phyloP scores from a whole-genome alignment of 2,888 invertebrate genomes.

The Frankliniella intonsa region DNA sequence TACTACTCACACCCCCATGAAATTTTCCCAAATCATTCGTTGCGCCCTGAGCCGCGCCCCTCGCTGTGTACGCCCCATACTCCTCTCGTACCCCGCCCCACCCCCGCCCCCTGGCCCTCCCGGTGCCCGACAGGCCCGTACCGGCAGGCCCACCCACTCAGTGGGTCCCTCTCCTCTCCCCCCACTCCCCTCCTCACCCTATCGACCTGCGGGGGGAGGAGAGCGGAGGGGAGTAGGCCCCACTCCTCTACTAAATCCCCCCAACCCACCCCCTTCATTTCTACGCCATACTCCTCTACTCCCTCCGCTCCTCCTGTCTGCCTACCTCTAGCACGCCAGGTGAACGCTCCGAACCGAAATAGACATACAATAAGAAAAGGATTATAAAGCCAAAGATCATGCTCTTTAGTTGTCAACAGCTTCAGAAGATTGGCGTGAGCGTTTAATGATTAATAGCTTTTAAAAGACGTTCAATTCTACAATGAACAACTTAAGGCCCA shows the following conservation, averaged over 20 bases:
- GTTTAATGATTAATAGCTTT: background rate
- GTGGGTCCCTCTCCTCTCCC: background rate
- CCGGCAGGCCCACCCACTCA: slow-evolving; percentile 32
- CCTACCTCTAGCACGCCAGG: background rate
- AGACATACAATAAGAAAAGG: background rate
- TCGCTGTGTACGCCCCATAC: background rate
- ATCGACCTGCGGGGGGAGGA: slow-evolving; percentile 15
- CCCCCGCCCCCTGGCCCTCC: background rate
- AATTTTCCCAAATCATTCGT: too few relatives aligned
- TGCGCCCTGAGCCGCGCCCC: background rate
- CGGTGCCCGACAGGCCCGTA: background rate
- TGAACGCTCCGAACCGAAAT: slow-evolving; percentile 20
- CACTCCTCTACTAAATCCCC: background rate
- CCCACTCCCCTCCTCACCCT: slow-evolving; percentile 1
- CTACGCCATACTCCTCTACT: background rate
- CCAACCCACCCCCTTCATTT: background rate
- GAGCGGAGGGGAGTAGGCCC: background rate
- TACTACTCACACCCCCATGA: too few relatives aligned
- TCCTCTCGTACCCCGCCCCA: background rate
- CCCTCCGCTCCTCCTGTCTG: background rate
- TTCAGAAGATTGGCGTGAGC: too few relatives aligned
- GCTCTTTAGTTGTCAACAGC: background rate
- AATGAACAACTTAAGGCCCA: background rate
- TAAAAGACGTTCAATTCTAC: background rate
- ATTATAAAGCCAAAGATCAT: background rate